These are phyloP conservation scores for Netelia virgata DNA, from an alignment of 2,888 invertebrate genomes.

Conservation along the genomic window DNA sequence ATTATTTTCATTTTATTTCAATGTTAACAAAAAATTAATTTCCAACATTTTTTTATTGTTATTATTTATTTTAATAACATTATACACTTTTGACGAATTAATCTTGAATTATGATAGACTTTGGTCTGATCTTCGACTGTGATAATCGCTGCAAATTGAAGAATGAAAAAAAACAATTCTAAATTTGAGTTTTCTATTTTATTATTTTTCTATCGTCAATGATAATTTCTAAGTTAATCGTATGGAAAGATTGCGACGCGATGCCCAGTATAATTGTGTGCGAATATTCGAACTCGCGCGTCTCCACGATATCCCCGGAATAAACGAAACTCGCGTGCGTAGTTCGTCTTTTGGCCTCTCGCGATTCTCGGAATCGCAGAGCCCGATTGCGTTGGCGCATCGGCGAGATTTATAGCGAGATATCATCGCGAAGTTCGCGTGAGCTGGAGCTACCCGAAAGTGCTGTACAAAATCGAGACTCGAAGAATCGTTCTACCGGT, in stretches of 20 bases:
- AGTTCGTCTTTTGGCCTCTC: slow-evolving; percentile 45
- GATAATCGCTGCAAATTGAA: too few relatives aligned
- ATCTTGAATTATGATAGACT: too few relatives aligned
- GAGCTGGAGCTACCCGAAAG: slow-evolving; percentile 2
- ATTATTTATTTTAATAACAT: too few relatives aligned
- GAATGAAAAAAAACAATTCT: too few relatives aligned
- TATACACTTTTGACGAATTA: too few relatives aligned
- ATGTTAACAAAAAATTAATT: too few relatives aligned
- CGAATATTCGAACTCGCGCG: not conserved
- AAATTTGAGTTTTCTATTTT: too few relatives aligned
- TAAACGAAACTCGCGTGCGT: slow-evolving; percentile 59
- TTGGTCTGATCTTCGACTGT: too few relatives aligned
- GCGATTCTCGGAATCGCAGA: slow-evolving; percentile 67
- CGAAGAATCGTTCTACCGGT: not conserved
- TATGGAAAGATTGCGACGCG: not conserved
- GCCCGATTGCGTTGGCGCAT: slow-evolving; percentile 49
- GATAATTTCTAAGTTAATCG: too few relatives aligned
- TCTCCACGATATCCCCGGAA: not conserved
- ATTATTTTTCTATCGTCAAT: too few relatives aligned
- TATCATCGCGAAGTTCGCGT: slow-evolving; percentile 52
- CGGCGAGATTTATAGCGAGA: slow-evolving; percentile 70
- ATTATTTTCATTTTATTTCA: too few relatives aligned
- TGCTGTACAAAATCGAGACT: not conserved
- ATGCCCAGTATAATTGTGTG: slow-evolving; percentile 11
- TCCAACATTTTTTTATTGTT: too few relatives aligned